phyloP scores from a whole-genome alignment of 2,888 invertebrate species.

The Tetanocera ferruginea region DNA sequence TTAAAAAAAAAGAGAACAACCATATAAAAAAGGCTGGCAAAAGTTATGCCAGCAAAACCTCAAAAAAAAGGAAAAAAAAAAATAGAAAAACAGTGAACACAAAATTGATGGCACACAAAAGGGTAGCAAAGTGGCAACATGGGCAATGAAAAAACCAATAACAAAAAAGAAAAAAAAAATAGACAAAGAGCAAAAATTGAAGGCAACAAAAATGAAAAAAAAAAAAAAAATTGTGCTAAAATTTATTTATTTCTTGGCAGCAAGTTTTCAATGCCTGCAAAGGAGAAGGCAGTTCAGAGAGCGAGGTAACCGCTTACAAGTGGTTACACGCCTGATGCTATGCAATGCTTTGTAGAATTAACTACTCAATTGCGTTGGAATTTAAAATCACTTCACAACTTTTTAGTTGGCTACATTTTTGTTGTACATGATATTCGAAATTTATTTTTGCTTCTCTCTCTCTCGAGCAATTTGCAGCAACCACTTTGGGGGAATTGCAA shows the following conservation, averaged over 20 bases:
- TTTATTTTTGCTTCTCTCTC: not conserved
- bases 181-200: not conserved
- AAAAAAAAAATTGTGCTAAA: not conserved
- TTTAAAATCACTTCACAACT: slow-evolving; percentile 21
- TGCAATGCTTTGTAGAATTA: slow-evolving; percentile 14
- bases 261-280: not conserved
- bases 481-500: not conserved
- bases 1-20: not conserved
- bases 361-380: slow-evolving; percentile 27
- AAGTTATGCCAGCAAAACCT: not conserved
- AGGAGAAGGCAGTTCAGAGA: not conserved
- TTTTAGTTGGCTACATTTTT: slow-evolving; percentile 1
- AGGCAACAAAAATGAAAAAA: not conserved
- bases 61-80: too few species aligned
- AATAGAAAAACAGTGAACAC: too few species aligned
- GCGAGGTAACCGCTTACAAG: slow-evolving; percentile 8
- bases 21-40: not conserved
- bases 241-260: not conserved
- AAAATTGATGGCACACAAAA: too few species aligned
- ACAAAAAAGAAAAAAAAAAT: not conserved
- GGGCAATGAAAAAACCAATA: too few species aligned
- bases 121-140: too few species aligned
- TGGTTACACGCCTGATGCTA: slow-evolving; percentile 21
- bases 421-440: not conserved
- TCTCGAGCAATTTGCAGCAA: not conserved